Evolutionary conservation across 2,888 invertebrate genomes (phyloP), one percentile per base, ranked within the genome.

Genomic region (Plusia festucae): DNA sequence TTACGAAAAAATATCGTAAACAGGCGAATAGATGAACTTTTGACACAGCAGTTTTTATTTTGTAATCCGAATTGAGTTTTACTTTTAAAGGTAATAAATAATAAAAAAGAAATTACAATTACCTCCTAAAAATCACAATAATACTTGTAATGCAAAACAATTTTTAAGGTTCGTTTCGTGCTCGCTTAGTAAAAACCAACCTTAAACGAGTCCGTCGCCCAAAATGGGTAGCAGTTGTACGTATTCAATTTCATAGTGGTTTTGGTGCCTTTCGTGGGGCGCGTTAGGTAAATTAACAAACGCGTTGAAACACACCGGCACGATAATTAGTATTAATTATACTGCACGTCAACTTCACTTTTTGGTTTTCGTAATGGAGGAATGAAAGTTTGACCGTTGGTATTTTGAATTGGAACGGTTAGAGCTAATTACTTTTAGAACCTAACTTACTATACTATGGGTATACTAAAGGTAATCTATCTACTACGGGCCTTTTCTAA

Each of bases 201-300:
- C 80, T 82, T 84, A 70, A 83, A 30, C 46, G 44, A 70, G 77
- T 63, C 64, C 76, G 67, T 81, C 69, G 82, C 71, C 63, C 68
- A 75, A 79, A 84, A 85, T 82, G 79, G 77, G 88, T 85, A 88
- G 86, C 86, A 82, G 83, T 85, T 84, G 83, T 79, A 78, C 63
- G 81, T 86, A 85, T 87, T 83, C 73, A 81, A 82, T 86, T 87
- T 83, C 83, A 79, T 79, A 75, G 82, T 81, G 80, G 78, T 80
- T 83, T 82, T 73, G 74, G 73, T 79, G 70, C 78, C 82, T 82
- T 85, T 87, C 79, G 76, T 82, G 65, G 74, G 74, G 72, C 79
- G 79, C 79, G 78, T 81, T 84, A 82, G 70, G 82, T 80, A 78
- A 82, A 83, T 86, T 87, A 83, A 82, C 76, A 81, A 68, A 79